Evolutionary conservation across 2,888 invertebrate genomes (phyloP), one percentile per base, ranked within the genome.

Genomic region (Chaitophorus viminalis): DNA sequence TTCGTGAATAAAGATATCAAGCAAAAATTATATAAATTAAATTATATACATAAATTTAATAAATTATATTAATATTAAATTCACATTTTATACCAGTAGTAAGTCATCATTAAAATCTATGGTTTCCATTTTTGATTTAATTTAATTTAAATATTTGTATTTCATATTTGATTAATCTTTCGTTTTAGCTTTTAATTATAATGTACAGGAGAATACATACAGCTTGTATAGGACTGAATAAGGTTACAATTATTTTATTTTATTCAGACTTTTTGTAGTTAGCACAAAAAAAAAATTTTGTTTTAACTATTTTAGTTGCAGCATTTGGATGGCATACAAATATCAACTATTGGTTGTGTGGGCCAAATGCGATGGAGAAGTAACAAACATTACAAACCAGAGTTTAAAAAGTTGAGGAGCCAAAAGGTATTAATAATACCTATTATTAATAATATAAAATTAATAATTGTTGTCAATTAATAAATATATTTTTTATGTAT

Each of bases 301-400:
- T n/a, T 21, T n/a, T 9, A 39, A 9, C 6, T 21, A 11, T 77
- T 77, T 52, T 46, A 85, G 84, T 6, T 85, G 1, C 46, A 85
- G 5, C 17, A 52, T n/a, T 77, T 85, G 1, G 72, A 86, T 21
- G 36, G 25, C 21, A 0, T 79, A 25, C 25, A 86, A 72, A 3
- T 36, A 18, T 29, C 72, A 52, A 54, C 21, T 60, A 29, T 29
- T 72, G 77, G 86, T 31, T 86, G 25, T 87, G 33, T 74, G 17
- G n/a, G 46, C 74, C 87, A 87, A 81, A 39, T 60, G 0, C 81
- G 87, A 74, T 36, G 21, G 54, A 77, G 86, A 78, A 79, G 86
- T 83, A 89, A 88, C 39, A 96, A 97, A 91, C 98, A 98, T 91
- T 97, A 93, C 92, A 91, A 94, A 90, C 97, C 96, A 0, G 96